Evolutionary conservation across 2,888 invertebrate species (phyloP), one percentile per base, ranked within the genome.

Genomic region (Drosophila antonietae): DNA sequence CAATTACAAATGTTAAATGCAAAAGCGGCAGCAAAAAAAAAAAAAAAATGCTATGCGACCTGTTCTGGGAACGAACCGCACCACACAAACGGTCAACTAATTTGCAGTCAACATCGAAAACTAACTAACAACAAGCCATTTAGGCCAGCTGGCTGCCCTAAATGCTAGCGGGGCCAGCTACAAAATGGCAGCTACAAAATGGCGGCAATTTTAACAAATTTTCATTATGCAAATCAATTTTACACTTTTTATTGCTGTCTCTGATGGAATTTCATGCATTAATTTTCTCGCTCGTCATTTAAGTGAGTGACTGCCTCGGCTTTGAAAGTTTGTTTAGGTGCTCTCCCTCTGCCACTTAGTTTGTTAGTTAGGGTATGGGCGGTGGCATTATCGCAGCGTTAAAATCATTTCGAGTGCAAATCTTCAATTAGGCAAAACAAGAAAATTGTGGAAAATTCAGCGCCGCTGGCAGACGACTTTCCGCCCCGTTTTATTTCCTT

Each of bases 141-240:
- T 72, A 51, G 68, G 44, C 37, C 71, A 66, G 41, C 63, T 62
- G 41, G 44, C 65, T 59, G 71, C 20, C 43, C 43, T 20, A 55
- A 55, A 55, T 39, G 31, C 44, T 44, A 43, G 2, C 18, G 8
- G 35, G 8, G 14, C 23, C 44, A 28, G 28, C 20, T 9, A 15
- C 14, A 31, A n/a, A n/a, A n/a, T 28, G 39, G 18, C n/a, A 20
- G 31, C 51, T 41, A 12, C 51, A 47, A 60, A 75, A 66, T 68
- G 74, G 28, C 51, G 66, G 76, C 80, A 83, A 83, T 81, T 86
- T 65, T 74, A 70, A 71, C 84, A 82, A 84, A 82, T 87, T 81
- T 73, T 88, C 88, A 85, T 89, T 85, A 85, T 85, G 85, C 89
- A 85, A 85, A 85, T 85, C 89, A 89, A 85, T 89, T 88, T 85